These are phyloP conservation scores for Macheiramphus alcinus DNA, from an alignment of 2,113 vertebrate genomes.

Conservation along the genomic window DNA sequence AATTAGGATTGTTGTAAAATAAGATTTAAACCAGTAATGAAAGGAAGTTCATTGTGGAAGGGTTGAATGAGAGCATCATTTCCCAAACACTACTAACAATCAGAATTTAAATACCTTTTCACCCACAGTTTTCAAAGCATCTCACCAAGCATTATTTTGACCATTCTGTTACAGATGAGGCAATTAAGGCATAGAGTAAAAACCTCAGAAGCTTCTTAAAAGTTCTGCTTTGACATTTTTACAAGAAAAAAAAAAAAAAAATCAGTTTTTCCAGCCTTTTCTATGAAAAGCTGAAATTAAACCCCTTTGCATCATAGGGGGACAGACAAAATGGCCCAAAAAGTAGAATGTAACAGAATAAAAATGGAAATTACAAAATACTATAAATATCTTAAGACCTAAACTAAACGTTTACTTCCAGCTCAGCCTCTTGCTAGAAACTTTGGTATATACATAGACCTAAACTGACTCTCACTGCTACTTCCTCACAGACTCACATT, in stretches of 20 bases:
- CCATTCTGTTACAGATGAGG: background rate
- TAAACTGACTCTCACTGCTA: background rate
- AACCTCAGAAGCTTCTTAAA: background rate
- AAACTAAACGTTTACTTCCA: background rate
- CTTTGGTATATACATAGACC: background rate
- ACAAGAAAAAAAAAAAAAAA: background rate
- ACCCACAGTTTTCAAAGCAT: background rate
- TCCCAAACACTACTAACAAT: background rate
- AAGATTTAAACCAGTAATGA: background rate
- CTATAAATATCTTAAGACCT: background rate
- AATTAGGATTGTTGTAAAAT: background rate
- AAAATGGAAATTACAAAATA: background rate
- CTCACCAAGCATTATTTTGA: background rate
- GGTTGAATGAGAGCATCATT: background rate
- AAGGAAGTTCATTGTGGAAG: background rate
- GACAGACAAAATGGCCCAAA: background rate
- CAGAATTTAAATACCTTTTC: background rate
- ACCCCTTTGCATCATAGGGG: background rate
- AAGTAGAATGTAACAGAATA: background rate
- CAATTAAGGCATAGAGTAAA: background rate
- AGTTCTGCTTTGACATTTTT: background rate
- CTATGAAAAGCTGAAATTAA: background rate
- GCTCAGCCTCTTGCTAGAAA: background rate
- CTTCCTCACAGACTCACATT: background rate
- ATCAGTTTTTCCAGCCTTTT: background rate